Percentiles rank a stretch among this genome's conserved stretches.
Conservation (phyloP, 1,140 invertebrate genomes). For the Teleogryllus occipitalis region DNA sequence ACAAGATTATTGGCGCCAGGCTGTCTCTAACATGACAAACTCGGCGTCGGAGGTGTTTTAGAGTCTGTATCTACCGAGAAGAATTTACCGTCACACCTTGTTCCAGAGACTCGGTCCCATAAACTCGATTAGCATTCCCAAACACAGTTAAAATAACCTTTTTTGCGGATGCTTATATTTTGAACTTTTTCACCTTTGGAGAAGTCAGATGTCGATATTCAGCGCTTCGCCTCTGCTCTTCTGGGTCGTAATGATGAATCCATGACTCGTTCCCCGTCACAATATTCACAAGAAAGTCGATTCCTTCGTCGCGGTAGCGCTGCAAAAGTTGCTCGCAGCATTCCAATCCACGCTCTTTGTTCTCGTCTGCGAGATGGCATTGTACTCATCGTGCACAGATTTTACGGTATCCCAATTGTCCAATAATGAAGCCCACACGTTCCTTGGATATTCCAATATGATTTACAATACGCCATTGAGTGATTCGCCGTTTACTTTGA, state of each 20-base stretch:
- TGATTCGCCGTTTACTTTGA: background rate
- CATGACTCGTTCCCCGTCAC: background rate
- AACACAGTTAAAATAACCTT: background rate
- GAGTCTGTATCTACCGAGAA: background rate
- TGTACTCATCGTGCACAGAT: background rate
- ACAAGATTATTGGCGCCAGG: background rate
- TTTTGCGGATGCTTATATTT: background rate
- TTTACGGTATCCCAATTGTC: background rate
- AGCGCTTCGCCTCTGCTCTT: background rate
- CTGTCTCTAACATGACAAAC: background rate
- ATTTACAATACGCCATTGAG: background rate
- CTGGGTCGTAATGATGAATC: background rate
- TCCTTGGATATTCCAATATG: background rate
- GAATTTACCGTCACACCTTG: background rate
- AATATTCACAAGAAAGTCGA: background rate
- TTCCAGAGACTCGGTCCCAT: background rate
- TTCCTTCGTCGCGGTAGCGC: background rate
- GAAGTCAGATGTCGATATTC: background rate
- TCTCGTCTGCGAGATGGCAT: background rate
- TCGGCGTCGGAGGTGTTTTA: background rate
- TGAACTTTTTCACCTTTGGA: background rate
- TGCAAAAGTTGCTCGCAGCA: background rate
- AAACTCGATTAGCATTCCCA: too few species aligned
- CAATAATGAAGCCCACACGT: background rate
- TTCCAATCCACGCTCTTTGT: background rate